Evolutionary conservation across 2,888 invertebrate species (phyloP).

Genomic region (Chironomus riparius): DNA sequence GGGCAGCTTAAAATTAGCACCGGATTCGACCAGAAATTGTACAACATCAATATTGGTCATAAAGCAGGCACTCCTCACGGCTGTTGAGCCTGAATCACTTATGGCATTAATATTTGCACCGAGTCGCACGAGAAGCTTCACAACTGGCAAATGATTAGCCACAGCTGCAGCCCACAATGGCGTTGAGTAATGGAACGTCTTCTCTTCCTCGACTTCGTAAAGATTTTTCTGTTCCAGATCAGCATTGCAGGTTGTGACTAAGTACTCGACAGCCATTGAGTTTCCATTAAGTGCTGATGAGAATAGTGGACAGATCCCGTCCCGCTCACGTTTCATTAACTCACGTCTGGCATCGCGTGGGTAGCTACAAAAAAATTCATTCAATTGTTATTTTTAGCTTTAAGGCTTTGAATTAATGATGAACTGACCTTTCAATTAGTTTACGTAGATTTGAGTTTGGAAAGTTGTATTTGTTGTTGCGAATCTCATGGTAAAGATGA

Average conservation of each 20-base stretch:
- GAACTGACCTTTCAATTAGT: slow-evolving; percentile 8
- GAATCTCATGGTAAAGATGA: slow-evolving; percentile 1
- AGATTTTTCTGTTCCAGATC: slow-evolving; percentile 78
- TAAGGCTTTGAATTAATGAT: neutral
- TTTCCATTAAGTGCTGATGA: neutral
- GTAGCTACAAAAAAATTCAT: neutral
- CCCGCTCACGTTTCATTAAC: slow-evolving; percentile 13
- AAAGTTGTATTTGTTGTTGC: neutral
- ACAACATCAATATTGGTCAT: slow-evolving; percentile 82
- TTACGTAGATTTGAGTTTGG: neutral
- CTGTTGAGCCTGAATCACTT: slow-evolving; percentile 81
- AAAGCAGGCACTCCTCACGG: slow-evolving; percentile 85
- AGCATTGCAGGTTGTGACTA: slow-evolving; percentile 53
- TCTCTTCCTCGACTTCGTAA: slow-evolving; percentile 75
- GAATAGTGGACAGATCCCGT: slow-evolving; percentile 9
- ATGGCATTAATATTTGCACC: slow-evolving; percentile 80
- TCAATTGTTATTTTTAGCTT: neutral
- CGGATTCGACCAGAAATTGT: slow-evolving; percentile 62
- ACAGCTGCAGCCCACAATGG: slow-evolving; percentile 91
- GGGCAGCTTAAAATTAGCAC: slow-evolving; percentile 73
- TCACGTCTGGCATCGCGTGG: slow-evolving; percentile 13
- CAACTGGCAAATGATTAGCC: slow-evolving; percentile 66
- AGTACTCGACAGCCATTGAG: slow-evolving; percentile 6
- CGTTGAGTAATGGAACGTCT: slow-evolving; percentile 59
- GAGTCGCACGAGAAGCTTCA: slow-evolving; percentile 66